Evolutionary conservation across 1,140 invertebrate species (phyloP).

Genomic region (Neodiprion virginianus): DNA sequence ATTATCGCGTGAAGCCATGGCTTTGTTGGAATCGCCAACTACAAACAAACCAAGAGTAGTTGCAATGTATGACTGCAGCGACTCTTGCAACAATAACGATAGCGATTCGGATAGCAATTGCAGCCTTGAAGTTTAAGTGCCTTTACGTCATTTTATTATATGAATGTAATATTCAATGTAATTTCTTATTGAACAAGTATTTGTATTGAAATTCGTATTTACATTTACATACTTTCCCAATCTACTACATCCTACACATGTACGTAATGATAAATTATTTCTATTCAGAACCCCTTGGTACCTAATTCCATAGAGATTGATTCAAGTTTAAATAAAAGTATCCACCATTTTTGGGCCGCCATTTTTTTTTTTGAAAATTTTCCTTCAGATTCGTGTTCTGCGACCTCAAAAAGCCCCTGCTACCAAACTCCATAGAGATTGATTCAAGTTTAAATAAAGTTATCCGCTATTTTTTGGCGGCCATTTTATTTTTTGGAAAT

Average conservation of each 20-base stretch:
- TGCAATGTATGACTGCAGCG: background rate
- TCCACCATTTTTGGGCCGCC: background rate
- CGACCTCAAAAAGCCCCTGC: background rate
- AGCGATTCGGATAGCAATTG: background rate
- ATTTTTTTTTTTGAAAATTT: constrained; percentile 5
- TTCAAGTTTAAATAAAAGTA: background rate
- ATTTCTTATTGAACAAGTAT: background rate
- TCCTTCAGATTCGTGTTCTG: background rate
- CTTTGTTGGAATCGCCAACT: background rate
- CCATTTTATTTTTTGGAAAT: too few species aligned
- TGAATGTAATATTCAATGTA: background rate
- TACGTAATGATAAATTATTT: background rate
- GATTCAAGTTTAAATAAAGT: background rate
- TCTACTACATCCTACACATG: background rate
- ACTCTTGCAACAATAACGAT: background rate
- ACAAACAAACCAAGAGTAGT: background rate
- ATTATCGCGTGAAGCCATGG: background rate
- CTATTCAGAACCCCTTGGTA: background rate
- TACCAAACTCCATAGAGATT: background rate
- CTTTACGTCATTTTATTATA: constrained; percentile 1
- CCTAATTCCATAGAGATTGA: background rate
- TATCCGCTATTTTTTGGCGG: background rate
- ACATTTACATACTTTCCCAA: background rate
- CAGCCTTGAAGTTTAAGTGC: background rate
- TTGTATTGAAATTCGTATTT: background rate